phyloP scores from a whole-genome alignment of 1,140 invertebrate genomes.

The Pseudomyrmex gracilis region DNA sequence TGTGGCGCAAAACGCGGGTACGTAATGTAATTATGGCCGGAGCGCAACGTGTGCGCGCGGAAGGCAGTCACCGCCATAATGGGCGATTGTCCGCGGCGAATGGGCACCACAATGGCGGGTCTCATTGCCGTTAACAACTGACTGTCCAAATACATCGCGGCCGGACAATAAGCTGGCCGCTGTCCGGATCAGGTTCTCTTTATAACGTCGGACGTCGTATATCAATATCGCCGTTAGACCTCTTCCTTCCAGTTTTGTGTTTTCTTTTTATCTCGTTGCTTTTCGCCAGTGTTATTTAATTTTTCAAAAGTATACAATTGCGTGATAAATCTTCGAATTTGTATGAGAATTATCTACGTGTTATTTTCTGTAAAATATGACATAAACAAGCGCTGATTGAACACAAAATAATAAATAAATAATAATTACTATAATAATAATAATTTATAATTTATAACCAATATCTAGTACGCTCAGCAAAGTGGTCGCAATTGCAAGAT shows the following conservation, averaged over 20 bases:
- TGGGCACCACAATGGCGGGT: conserved; percentile 81
- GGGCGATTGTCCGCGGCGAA: conserved; percentile 81
- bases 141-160: conserved; percentile 82
- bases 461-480: no score
- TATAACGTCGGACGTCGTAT: conserved; percentile 76
- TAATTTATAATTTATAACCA: conserved; percentile 40
- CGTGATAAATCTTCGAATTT: conserved; percentile 68
- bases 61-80: conserved; percentile 81
- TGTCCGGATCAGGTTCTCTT: conserved; percentile 82
- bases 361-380: conserved; percentile 46
- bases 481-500: no score
- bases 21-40: conserved; percentile 81
- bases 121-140: conserved; percentile 82
- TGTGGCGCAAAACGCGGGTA: conserved; percentile 68
- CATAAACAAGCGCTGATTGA: conserved; percentile 24
- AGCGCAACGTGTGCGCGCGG: conserved; percentile 77
- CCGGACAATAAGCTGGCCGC: conserved; percentile 76
- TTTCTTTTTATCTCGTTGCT: neutral
- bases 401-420: neutral
- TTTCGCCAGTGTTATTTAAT: neutral
- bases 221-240: conserved; percentile 75
- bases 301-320: conserved; percentile 58
- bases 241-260: conserved; percentile 69
- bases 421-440: no score
- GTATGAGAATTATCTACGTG: conserved; percentile 72